phyloP scores from a whole-genome alignment of 2,113 vertebrate genomes.

The Erythrolamprus reginae region DNA sequence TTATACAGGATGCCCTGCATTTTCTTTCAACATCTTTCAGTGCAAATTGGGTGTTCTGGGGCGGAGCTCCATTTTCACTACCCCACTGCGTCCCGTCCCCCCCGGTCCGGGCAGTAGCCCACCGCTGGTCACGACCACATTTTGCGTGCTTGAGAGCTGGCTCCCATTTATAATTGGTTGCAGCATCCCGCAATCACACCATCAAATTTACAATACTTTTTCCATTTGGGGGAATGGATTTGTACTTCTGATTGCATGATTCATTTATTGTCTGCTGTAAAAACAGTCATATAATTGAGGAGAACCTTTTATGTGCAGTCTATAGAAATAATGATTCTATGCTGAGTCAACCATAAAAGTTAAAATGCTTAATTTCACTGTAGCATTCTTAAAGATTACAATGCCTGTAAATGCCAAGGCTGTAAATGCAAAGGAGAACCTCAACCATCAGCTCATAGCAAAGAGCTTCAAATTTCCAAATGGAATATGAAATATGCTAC shows the following conservation, averaged over 20 bases:
- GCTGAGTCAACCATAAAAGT: neutral
- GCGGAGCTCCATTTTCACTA: too few species aligned
- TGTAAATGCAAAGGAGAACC: slow-evolving; percentile 72
- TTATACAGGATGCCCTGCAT: too few species aligned
- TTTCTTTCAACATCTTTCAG: too few species aligned
- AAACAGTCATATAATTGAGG: neutral
- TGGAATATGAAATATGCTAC: slow-evolving; percentile 84
- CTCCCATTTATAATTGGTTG: neutral
- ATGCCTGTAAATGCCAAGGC: slow-evolving; percentile 79
- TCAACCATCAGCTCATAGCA: slow-evolving; percentile 77
- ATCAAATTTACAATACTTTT: neutral
- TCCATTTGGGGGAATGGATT: neutral
- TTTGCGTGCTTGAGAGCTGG: neutral
- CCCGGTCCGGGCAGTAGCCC: too few species aligned
- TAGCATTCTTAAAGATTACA: slow-evolving; percentile 94
- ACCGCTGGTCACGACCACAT: neutral
- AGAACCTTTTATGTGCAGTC: neutral
- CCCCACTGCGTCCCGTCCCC: too few species aligned
- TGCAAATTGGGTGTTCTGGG: too few species aligned
- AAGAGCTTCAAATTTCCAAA: slow-evolving; percentile 64
- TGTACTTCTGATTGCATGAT: neutral
- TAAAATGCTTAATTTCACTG: slow-evolving; percentile 24
- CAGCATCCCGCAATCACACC: neutral
- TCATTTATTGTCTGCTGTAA: neutral
- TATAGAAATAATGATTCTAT: neutral